A percentile compares a stretch with the other conserved stretches of the same genome.
Conservation (phyloP, 2,113 vertebrate species). For the Apaloderma vittatum region DNA sequence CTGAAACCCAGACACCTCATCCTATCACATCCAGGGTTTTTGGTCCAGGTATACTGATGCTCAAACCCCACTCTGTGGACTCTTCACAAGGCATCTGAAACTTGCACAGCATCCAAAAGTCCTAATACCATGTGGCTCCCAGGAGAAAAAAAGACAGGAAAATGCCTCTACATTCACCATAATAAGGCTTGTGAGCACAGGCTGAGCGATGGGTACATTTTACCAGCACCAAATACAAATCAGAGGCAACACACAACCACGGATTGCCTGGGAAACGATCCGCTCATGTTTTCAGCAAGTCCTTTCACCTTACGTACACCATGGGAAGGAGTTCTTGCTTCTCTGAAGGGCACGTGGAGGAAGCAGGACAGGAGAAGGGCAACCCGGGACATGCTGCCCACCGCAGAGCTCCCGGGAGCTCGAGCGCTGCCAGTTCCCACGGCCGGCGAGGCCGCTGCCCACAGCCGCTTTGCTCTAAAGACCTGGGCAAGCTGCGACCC, state of each 20-base stretch:
- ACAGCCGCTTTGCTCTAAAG: not conserved
- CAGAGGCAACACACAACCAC: not conserved
- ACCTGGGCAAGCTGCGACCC: not conserved
- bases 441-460: not conserved
- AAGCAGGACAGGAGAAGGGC: not conserved
- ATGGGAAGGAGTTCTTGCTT: not conserved
- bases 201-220: not conserved
- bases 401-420: not conserved
- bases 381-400: conserved; percentile 15
- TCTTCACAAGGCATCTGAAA: not conserved
- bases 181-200: not conserved
- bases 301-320: not conserved
- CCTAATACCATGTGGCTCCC: not conserved
- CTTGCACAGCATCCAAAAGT: not conserved
- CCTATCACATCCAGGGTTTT: not conserved
- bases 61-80: not conserved
- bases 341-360: not conserved
- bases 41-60: not conserved
- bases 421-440: conserved; percentile 43
- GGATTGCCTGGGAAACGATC: not conserved
- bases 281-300: not conserved
- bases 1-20: not conserved
- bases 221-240: not conserved
- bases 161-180: not conserved
- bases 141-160: not conserved